Base-by-base conservation (phyloP, 2,797 vertebrate genomes). In the Crossoptilon crossoptilon region DNA sequence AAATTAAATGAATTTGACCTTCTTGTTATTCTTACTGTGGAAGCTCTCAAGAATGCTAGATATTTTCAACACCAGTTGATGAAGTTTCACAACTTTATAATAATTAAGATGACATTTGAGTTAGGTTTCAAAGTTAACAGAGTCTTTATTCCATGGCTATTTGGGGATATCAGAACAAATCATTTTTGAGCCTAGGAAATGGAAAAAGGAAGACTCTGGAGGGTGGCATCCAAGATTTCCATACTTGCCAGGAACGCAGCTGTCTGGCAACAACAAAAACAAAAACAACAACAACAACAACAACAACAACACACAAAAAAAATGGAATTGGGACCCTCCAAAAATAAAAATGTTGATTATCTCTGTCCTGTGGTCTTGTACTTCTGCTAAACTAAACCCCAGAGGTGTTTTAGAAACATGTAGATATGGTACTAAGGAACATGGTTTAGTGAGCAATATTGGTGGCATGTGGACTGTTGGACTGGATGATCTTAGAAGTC, bases 231-330 rank as follows among this genome's bases (percentile, higher is more conserved):
- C 46, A 67, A 73, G 66, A 10, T 8, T 67, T 46, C 19, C 53
- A 51, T 14, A 91, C 17, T 31, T 73, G 10, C 23, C n/a, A 76
- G n/a, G 6, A 16, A 55, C 0, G 0, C 7, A 84, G 7, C 11
- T 27, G 39, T 66, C 46, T 62, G 41, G 10, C 8, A 69, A 71
- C 18, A 55, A 19, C 31, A 9, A 17, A 31, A 31, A 55, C 35
- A 37, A 9, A 9, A 9, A 29, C 7, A 19, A n/a, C 37, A 37
- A 9, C 37, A 37, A 9, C 37, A 37, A 9, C 37, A 37, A 4
- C 37, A 37, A 37, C 37, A 1, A 1, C 35, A 37, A 37, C 37
- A 37, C 37, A 37, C 33, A 33, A 35, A 37, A 37, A 4, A 37
- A 37, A 37, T 4, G 7, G 8, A 55, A 66, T 33, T 69, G 19